Conservation (phyloP, 2,113 vertebrate genomes). For the Platichthys stellatus region DNA sequence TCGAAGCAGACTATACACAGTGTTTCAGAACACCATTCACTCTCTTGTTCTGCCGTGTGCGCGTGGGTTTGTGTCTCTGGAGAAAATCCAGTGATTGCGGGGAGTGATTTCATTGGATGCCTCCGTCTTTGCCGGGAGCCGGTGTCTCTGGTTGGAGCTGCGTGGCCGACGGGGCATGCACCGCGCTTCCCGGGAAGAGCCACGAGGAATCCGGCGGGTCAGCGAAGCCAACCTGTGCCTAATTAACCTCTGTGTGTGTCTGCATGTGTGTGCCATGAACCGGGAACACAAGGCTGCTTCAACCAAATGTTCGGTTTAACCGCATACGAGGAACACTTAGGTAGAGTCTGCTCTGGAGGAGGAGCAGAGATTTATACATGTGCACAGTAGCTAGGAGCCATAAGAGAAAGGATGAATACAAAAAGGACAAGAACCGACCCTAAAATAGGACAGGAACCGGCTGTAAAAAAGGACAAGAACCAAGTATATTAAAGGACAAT, state of each 20-base stretch:
- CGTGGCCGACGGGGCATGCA: constrained; percentile 36
- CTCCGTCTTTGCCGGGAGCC: constrained; percentile 44
- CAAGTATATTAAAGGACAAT: background rate
- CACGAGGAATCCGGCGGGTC: constrained; percentile 60
- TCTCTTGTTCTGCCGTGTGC: constrained; percentile 18
- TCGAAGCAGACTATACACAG: constrained; percentile 8
- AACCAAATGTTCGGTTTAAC: constrained; percentile 14
- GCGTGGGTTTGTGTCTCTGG: constrained; percentile 30
- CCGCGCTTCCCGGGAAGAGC: constrained; percentile 35
- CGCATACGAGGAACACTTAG: background rate
- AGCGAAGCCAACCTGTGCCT: constrained; percentile 62
- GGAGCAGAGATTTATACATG: constrained; percentile 2
- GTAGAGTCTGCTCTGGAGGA: background rate
- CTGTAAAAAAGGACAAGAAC: no score
- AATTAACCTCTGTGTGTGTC: constrained; percentile 57
- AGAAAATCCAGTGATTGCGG: constrained; percentile 47
- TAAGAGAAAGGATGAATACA: background rate
- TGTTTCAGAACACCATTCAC: constrained; percentile 40
- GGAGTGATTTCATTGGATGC: constrained; percentile 50
- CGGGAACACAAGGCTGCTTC: background rate
- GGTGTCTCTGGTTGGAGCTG: constrained; percentile 51
- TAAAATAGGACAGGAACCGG: background rate
- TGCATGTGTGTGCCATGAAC: constrained; percentile 16
- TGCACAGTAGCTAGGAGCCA: background rate
- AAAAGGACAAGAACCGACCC: background rate